Conservation (phyloP, 2,113 vertebrate species). For the Forbesichthys agassizii region DNA sequence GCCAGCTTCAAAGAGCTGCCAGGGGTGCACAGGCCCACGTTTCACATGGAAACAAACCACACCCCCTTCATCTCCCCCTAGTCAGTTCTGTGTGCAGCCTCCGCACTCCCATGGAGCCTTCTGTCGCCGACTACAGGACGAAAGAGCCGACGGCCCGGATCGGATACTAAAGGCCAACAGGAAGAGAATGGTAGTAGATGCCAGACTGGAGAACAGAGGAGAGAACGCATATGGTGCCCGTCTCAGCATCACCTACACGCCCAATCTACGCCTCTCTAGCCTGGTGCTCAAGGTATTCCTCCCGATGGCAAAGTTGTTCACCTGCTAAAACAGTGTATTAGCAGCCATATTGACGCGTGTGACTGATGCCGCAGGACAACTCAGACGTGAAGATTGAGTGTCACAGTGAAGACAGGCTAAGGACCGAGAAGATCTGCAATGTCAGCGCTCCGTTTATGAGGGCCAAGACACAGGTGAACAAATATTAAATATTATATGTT, state of each 20-base stretch:
- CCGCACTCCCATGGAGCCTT: conserved; percentile 70
- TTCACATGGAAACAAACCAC: too few species aligned
- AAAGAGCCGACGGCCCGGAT: conserved; percentile 48
- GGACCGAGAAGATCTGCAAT: conserved; percentile 83
- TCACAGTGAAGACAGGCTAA: conserved; percentile 69
- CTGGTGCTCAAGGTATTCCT: conserved; percentile 84
- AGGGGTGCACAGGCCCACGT: too few species aligned
- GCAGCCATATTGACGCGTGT: background rate
- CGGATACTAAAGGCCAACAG: conserved; percentile 83
- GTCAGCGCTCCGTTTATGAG: conserved; percentile 93
- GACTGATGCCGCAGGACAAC: conserved; percentile 78
- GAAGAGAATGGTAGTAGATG: conserved; percentile 86
- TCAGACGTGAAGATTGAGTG: conserved; percentile 89
- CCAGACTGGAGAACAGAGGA: conserved; percentile 86
- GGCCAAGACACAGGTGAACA: conserved; percentile 86
- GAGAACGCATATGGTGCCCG: conserved; percentile 89
- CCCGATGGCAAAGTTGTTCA: too few species aligned
- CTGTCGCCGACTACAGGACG: conserved; percentile 40
- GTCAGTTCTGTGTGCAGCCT: conserved; percentile 84
- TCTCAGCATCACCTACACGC: conserved; percentile 88
- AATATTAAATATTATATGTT: too few species aligned
- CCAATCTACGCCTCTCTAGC: conserved; percentile 90
- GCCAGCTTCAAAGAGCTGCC: too few species aligned
- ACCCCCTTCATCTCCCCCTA: conserved; percentile 40
- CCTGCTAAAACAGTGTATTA: too few species aligned